A percentile compares a stretch with the other conserved stretches of the same genome.
Conservation (phyloP, 2,113 vertebrate species). For the Rhinolophus ferrumequinum region DNA sequence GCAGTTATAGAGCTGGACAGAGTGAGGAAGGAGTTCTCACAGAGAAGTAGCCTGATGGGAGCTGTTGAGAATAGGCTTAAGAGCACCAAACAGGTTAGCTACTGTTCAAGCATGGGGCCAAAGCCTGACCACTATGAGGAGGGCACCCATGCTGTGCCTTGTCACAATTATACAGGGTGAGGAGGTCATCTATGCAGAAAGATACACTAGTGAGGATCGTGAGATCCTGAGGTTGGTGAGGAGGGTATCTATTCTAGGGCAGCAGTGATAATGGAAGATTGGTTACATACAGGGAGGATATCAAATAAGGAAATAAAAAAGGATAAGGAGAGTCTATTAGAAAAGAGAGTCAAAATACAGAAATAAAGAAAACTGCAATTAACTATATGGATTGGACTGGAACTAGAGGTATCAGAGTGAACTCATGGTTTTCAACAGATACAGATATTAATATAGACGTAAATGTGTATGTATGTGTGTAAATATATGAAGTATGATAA, state of each 20-base stretch:
- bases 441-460: neutral
- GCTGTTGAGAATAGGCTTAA: neutral
- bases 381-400: neutral
- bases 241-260: neutral
- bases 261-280: neutral
- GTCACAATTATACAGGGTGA: neutral
- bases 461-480: neutral
- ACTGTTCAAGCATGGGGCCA: neutral
- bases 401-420: neutral
- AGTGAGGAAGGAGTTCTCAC: neutral
- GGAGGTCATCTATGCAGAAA: neutral
- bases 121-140: neutral
- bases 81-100: neutral
- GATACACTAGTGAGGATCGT: neutral
- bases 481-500: neutral
- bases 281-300: neutral
- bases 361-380: constrained; percentile 2
- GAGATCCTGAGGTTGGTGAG: neutral
- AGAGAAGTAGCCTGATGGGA: neutral
- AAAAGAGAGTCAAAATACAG: constrained; percentile 1
- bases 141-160: neutral
- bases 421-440: neutral
- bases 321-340: neutral
- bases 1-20: neutral
- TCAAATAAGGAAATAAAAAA: constrained; percentile 14